Evolutionary conservation across 2,113 vertebrate species (phyloP).

Genomic region (Erythrocercus mccallii): DNA sequence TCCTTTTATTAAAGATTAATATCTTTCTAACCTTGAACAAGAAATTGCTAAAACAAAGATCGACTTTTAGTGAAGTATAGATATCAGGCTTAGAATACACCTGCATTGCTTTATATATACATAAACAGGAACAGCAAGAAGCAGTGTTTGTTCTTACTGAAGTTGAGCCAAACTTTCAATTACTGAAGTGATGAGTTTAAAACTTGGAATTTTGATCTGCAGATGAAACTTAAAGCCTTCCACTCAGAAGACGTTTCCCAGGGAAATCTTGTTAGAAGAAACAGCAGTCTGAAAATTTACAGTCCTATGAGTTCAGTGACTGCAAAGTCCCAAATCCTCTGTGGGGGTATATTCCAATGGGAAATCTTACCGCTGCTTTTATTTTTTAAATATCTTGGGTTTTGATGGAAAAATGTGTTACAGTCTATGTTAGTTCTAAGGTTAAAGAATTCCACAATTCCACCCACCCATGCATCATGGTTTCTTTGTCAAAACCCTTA

Average conservation of each 20-base stretch:
- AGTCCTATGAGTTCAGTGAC: not conserved
- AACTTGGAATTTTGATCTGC: not conserved
- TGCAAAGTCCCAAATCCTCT: not conserved
- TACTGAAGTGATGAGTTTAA: not conserved
- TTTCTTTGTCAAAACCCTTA: not conserved
- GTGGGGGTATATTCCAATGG: fast-evolving
- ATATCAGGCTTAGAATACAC: not conserved
- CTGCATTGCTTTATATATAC: not conserved
- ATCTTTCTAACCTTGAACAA: not conserved
- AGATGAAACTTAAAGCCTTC: not conserved
- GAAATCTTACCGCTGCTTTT: not conserved
- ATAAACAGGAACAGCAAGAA: not conserved
- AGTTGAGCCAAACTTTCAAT: not conserved
- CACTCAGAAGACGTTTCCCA: not conserved
- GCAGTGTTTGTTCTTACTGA: fast-evolving
- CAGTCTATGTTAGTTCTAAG: not conserved
- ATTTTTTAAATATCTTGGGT: not conserved
- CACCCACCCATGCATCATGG: not conserved
- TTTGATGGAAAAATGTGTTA: not conserved
- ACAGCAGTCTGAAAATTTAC: not conserved
- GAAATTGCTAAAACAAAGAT: not conserved
- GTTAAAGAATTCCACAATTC: not conserved
- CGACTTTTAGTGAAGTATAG: not conserved
- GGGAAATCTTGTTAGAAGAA: not conserved
- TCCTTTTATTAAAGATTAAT: not conserved